Conservation (phyloP, 2,113 vertebrate genomes). For the Pagrus major region DNA sequence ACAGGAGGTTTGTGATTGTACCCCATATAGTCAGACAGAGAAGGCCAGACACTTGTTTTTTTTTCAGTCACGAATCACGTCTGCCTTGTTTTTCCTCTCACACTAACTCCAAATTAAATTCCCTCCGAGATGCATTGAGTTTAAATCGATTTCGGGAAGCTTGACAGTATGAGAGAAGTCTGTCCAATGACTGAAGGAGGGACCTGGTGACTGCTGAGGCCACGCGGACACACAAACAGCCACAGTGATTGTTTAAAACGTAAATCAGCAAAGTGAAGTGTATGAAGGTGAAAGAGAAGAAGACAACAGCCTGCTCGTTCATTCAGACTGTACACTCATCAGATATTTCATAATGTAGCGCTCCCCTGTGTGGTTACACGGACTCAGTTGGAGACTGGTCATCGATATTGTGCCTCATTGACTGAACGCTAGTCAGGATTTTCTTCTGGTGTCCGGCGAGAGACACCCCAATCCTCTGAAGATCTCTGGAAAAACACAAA, state of each 20-base stretch:
- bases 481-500: conserved; percentile 85
- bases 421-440: conserved; percentile 97
- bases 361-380: conserved; percentile 52
- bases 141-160: not conserved
- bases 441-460: conserved; percentile 99
- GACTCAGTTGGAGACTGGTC: conserved; percentile 89
- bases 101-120: not conserved
- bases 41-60: not conserved
- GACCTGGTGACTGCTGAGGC: not conserved
- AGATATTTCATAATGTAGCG: not conserved
- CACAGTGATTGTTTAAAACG: conserved; percentile 18
- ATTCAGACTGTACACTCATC: conserved; percentile 30
- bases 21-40: not conserved
- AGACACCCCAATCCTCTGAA: conserved; percentile 95
- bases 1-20: not conserved
- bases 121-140: conserved; percentile 1
- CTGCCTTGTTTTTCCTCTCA: not conserved
- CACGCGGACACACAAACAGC: conserved; percentile 20
- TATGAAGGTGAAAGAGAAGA: conserved; percentile 10
- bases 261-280: not conserved
- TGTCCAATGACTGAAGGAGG: not conserved
- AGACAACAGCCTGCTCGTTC: conserved; percentile 13
- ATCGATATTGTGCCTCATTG: conserved; percentile 91
- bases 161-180: conserved; percentile 5
- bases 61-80: conserved; percentile 6